Evolutionary conservation across 2,888 invertebrate genomes (phyloP).

Genomic region (Metopia argyrocephala): DNA sequence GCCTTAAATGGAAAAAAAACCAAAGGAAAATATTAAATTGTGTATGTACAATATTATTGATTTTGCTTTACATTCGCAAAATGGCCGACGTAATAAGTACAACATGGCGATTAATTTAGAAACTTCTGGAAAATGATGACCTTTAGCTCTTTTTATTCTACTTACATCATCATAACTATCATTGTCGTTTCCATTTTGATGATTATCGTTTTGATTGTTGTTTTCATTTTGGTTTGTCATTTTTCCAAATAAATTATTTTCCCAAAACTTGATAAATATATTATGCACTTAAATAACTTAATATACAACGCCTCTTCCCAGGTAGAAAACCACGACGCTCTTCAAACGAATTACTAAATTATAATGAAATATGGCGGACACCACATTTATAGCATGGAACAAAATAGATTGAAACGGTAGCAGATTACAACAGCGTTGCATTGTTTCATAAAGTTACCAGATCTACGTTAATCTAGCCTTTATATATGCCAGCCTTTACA

Average conservation of each 20-base stretch:
- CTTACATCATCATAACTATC: conserved; percentile 65
- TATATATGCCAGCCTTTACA: too few relatives aligned
- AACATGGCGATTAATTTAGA: conserved; percentile 8
- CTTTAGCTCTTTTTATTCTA: conserved; percentile 28
- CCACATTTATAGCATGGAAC: neutral
- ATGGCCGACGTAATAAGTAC: conserved; percentile 58
- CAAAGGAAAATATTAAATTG: conserved; percentile 8
- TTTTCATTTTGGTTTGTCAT: conserved; percentile 55
- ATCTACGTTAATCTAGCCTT: neutral
- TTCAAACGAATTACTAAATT: neutral
- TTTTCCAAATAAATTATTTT: neutral
- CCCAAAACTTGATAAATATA: neutral
- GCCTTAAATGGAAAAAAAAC: too few relatives aligned
- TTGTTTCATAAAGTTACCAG: neutral
- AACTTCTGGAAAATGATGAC: conserved; percentile 42
- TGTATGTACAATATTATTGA: conserved; percentile 40
- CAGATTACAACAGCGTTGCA: neutral
- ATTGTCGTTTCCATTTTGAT: conserved; percentile 57
- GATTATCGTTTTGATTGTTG: conserved; percentile 60
- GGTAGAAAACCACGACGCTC: neutral
- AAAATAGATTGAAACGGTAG: neutral
- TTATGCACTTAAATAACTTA: neutral
- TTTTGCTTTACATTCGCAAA: conserved; percentile 47
- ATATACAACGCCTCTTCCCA: neutral
- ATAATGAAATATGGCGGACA: conserved; percentile 32